phyloP scores from a whole-genome alignment of 2,113 vertebrate species.

The sheep (Ovis aries) region ARS-UI_Ramb_v3.0 NC_056054.1:32058001-32058500 shows the following conservation, averaged over 20 bases:
- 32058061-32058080: background rate
- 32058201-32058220: background rate
- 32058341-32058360: background rate
- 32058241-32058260: background rate
- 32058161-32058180: background rate
- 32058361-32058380: background rate
- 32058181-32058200: background rate
- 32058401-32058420: background rate
- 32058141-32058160: background rate
- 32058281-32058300: background rate
- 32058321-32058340: background rate
- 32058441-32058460: background rate
- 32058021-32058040: background rate
- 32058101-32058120: background rate
- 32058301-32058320: background rate
- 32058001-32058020: background rate
- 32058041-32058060: background rate
- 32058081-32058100: background rate
- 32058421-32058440: background rate
- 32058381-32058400: background rate
- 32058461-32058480: background rate
- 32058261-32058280: background rate
- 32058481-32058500: background rate
- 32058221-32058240: background rate
- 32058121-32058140: background rate